Evolutionary conservation across 2,888 invertebrate genomes (phyloP), one percentile per base, ranked within the genome.

Genomic region (Onthophagus sagittarius): DNA sequence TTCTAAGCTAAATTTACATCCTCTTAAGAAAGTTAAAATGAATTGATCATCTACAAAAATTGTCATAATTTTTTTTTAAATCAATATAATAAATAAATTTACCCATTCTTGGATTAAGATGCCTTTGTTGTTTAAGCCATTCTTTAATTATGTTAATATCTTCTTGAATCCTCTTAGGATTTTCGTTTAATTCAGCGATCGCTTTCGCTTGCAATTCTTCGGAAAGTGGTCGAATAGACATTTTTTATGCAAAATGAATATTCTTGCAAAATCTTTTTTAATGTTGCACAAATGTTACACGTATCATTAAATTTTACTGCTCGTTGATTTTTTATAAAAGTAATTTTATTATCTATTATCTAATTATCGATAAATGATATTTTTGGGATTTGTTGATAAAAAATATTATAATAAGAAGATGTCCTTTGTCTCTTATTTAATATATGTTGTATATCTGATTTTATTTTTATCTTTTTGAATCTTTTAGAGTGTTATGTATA

Each of bases 1-100:
- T 79, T 91, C 90, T 79, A 91, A 81, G 77, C 90, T 91, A 81
- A 87, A 90, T 82, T 91, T 91, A 79, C 90, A 89, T 62, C 91
- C 90, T 6, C 92, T 86, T 14, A 92, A 83, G 81, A 91, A 92
- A 0, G 88, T 84, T 5, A 89, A 79, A 70, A 92, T 79, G 86
- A 89, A 90, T 82, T 91, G 90, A 78, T 91, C 90, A 82, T 90
- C 90, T 23, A 23, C 23, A 23, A 23, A 23, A 23, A 23, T 23
- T 23, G 23, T 23, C 3, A 23, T 23, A 53, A 69, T n/a, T 39
- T 13, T 32, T 39, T 33, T 11, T 3, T n/a, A n/a, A n/a, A 70
- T 7, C 14, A 11, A 39, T 0, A 5, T 39, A 33, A 39, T 33
- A 23, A 23, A 23, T 9, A 65, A 62, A 39, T 13, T 90, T 89